Evolutionary conservation across 2,113 vertebrate species (phyloP), one percentile per base, ranked within the genome.

Genomic region (Coptodon bakossiorum): DNA sequence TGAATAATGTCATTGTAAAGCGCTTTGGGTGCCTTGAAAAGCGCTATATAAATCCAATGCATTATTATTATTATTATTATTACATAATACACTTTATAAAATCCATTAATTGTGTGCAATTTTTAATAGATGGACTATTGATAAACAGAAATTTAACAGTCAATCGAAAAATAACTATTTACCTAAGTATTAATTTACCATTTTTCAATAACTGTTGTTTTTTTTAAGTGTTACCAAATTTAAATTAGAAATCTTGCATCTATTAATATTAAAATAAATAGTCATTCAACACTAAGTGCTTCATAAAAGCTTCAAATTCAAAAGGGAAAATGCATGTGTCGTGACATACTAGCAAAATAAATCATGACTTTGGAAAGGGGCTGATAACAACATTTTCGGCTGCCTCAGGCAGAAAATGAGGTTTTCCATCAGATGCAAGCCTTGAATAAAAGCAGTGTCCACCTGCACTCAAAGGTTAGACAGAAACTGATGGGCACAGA

Each of bases 391-490:
- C 68, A 73, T 90, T 81, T 90, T 52, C 73, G 45, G 68, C 81
- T 8, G 31, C 34, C 85, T 81, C 85, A 61, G 79, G 79, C 68
- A 84, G 76, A 38, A 50, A 50, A 80, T 31, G 5, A 52, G 57
- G 14, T 54, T 63, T 61, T 73, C 86, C 40, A 76, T 59, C 80
- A 80, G 78, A 80, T 24, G 16, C 45, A 7, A 7, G 36, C 17
- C 27, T 59, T 56, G 81, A 85, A 87, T 83, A 83, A 68, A 86
- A 85, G 40, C 10, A 36, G 36, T 9, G 54, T 24, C 61, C 87
- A 81, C 87, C 27, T 81, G 92, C 76, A 89, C 59, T 89, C 85
- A 86, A 84, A 86, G 85, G 82, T 93, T 82, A 84, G 80, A 19
- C 38, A 76, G 43, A 79, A 82, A 80, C 31, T 16, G 36, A 27